phyloP scores from a whole-genome alignment of 23 tunicate species.

The Diplosoma virens region DNA sequence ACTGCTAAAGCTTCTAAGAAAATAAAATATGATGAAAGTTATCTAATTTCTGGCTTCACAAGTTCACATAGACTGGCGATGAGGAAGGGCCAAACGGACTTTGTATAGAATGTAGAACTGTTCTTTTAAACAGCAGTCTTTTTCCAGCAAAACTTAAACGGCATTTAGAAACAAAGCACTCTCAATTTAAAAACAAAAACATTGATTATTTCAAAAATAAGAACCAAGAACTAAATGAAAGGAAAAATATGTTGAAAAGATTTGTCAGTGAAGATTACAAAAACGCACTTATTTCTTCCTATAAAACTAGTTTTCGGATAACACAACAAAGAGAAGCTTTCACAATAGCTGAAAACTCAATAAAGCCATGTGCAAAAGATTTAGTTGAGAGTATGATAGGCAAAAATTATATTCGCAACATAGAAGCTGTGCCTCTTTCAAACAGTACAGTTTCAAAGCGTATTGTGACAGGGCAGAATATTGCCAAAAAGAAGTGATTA shows the following conservation, averaged over 20 bases:
- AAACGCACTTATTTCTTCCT: slow-evolving; percentile 27
- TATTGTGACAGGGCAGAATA: slow-evolving; percentile 23
- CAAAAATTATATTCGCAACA: slow-evolving; percentile 12
- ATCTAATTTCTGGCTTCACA: slow-evolving; percentile 25
- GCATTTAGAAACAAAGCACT: slow-evolving; percentile 25
- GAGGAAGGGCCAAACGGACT: slow-evolving; percentile 29
- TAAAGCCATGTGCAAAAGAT: slow-evolving; percentile 11
- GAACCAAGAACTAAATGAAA: slow-evolving; percentile 25
- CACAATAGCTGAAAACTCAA: slow-evolving; percentile 22
- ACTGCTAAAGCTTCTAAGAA: slow-evolving; percentile 32
- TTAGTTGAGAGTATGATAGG: slow-evolving; percentile 25
- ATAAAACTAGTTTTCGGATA: background rate
- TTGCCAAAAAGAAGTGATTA: slow-evolving; percentile 21
- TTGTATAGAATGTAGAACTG: slow-evolving; percentile 26
- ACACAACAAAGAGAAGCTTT: background rate
- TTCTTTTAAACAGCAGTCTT: slow-evolving; percentile 18
- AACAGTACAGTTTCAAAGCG: slow-evolving; percentile 16
- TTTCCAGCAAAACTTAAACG: slow-evolving; percentile 25
- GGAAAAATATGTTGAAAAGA: slow-evolving; percentile 15
- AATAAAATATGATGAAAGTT: slow-evolving; percentile 22
- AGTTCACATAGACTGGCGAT: slow-evolving; percentile 30
- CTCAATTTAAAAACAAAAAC: slow-evolving; percentile 20
- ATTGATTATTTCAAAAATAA: slow-evolving; percentile 23
- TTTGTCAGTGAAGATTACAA: slow-evolving; percentile 11
- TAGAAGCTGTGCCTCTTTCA: too few relatives aligned